phyloP scores from a whole-genome alignment of 2,797 vertebrate genomes.

The Rostrhamus sociabilis region DNA sequence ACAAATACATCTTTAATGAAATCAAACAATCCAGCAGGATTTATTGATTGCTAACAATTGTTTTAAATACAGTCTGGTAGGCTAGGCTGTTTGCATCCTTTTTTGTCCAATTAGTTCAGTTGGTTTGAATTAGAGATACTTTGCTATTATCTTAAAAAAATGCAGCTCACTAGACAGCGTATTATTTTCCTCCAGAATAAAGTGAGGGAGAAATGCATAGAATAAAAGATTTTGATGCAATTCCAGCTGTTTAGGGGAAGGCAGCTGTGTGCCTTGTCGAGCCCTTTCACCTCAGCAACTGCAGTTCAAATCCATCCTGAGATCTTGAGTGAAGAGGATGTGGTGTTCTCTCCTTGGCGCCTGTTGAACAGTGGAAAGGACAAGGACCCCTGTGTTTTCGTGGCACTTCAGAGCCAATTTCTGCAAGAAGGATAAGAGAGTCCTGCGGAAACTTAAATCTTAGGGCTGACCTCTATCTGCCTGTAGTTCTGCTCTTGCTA shows the following conservation, averaged over 20 bases:
- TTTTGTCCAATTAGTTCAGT: slow-evolving; percentile 81
- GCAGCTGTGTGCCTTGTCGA: background rate
- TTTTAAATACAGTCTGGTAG: slow-evolving; percentile 82
- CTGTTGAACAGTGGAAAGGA: slow-evolving; percentile 53
- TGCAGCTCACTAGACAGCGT: background rate
- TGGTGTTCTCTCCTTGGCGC: slow-evolving; percentile 27
- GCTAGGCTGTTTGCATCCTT: slow-evolving; percentile 73
- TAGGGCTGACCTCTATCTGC: slow-evolving; percentile 46
- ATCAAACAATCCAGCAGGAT: slow-evolving; percentile 79
- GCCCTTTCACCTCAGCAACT: slow-evolving; percentile 52
- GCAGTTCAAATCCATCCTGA: slow-evolving; percentile 55
- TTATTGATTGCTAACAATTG: slow-evolving; percentile 83
- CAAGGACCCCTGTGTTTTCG: slow-evolving; percentile 38
- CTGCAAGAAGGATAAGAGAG: slow-evolving; percentile 46
- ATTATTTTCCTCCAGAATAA: slow-evolving; percentile 14
- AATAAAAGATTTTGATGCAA: background rate
- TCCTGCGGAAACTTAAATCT: slow-evolving; percentile 57
- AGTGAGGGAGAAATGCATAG: background rate
- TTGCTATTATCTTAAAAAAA: slow-evolving; percentile 64
- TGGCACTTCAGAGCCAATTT: slow-evolving; percentile 53
- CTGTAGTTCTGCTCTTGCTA: slow-evolving; percentile 9
- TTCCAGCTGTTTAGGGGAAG: slow-evolving; percentile 39
- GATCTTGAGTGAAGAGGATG: slow-evolving; percentile 47
- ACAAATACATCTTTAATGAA: slow-evolving; percentile 82
- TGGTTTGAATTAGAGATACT: slow-evolving; percentile 85